Evolutionary conservation across 2,113 vertebrate genomes (phyloP).

Genomic region (Aythya baeri): DNA sequence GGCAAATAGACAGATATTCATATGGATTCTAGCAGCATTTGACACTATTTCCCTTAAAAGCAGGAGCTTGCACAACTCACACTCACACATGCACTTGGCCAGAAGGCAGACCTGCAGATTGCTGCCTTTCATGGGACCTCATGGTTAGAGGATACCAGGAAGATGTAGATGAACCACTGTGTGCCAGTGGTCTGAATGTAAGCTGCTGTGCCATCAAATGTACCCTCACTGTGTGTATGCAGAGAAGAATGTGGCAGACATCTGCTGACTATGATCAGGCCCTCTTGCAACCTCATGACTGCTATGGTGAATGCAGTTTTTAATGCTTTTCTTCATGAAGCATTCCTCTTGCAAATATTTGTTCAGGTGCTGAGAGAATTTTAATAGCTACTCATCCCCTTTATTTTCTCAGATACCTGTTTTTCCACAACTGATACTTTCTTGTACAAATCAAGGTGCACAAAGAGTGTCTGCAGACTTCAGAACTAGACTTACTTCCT

Average conservation of each 20-base stretch:
- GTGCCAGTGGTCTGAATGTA: background rate
- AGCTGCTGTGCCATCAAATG: fast-evolving
- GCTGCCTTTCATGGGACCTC: background rate
- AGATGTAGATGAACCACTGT: background rate
- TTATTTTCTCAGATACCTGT: background rate
- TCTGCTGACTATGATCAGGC: background rate
- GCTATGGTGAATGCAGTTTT: background rate
- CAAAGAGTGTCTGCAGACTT: background rate
- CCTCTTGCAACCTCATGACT: fast-evolving
- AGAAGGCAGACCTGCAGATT: background rate
- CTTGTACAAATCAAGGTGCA: background rate
- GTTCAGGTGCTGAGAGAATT: background rate
- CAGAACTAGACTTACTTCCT: background rate
- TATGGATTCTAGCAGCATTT: background rate
- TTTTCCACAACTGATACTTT: background rate
- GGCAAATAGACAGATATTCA: background rate
- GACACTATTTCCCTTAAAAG: background rate
- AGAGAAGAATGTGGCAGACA: background rate
- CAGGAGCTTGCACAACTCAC: background rate
- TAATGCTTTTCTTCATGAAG: background rate
- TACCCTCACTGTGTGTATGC: fast-evolving
- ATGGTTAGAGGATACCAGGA: background rate
- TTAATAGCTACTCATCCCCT: background rate
- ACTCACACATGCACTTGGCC: fast-evolving
- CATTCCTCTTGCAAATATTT: background rate